A percentile compares a stretch with the other conserved stretches of the same genome.
Evolutionary conservation across 2,797 vertebrate genomes (phyloP).

Genomic region (Urocyon cinereoargenteus): DNA sequence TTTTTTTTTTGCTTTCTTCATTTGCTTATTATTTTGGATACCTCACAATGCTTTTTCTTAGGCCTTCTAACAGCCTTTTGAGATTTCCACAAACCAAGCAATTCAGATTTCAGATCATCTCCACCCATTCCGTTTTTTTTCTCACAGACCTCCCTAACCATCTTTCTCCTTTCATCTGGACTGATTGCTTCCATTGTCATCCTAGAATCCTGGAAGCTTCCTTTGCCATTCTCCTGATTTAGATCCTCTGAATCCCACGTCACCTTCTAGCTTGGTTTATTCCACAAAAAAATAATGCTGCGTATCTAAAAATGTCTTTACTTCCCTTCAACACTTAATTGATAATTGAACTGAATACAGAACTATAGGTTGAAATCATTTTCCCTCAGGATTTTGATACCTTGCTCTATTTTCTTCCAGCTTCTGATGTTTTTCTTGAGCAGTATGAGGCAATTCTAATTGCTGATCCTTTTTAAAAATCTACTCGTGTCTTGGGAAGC

Average conservation of each 20-base stretch:
- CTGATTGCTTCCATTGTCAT: background rate
- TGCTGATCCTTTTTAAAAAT: constrained; percentile 11
- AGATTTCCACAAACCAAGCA: background rate
- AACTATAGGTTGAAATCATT: background rate
- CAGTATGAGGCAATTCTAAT: background rate
- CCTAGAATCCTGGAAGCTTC: background rate
- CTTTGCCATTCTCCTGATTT: background rate
- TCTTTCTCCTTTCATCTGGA: background rate
- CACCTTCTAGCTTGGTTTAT: background rate
- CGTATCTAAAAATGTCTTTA: constrained; percentile 13
- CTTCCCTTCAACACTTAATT: constrained; percentile 16
- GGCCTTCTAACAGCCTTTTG: background rate
- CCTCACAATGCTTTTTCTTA: constrained; percentile 14
- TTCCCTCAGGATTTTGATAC: background rate
- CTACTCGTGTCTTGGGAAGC: constrained; percentile 21
- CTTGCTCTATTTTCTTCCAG: constrained; percentile 4
- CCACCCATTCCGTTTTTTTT: background rate
- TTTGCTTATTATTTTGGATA: constrained; percentile 10
- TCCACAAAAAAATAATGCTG: background rate
- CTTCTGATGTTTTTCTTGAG: constrained; percentile 68
- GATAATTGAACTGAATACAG: constrained; percentile 22
- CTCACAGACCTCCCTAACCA: accelerated
- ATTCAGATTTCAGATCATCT: background rate
- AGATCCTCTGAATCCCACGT: background rate
- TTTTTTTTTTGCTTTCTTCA: background rate